These are phyloP conservation scores for Myxocyprinus asiaticus DNA, from an alignment of 2,113 vertebrate species.

Conservation along the genomic window DNA sequence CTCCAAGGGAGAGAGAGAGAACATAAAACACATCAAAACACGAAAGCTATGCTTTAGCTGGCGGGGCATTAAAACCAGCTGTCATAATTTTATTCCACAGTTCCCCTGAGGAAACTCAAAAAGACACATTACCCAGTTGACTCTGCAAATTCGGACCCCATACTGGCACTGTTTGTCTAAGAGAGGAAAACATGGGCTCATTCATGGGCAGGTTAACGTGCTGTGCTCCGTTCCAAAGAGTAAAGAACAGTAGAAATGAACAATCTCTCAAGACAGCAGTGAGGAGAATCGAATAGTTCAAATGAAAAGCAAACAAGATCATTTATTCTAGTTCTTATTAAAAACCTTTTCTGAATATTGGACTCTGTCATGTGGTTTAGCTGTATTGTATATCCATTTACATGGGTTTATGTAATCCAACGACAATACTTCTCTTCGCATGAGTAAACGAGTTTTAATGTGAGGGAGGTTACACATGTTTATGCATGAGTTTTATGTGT, in stretches of 20 bases:
- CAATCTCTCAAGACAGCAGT: neutral
- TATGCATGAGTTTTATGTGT: no score
- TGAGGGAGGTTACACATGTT: no score
- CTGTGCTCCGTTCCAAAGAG: neutral
- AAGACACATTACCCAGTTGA: constrained; percentile 2
- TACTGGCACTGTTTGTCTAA: constrained; percentile 26
- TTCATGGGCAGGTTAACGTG: constrained; percentile 14
- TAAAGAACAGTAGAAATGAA: constrained; percentile 1
- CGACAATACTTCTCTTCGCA: neutral
- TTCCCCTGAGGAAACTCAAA: neutral
- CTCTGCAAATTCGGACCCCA: neutral
- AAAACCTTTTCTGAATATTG: neutral
- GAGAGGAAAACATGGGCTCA: constrained; percentile 34
- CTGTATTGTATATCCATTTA: constrained; percentile 3
- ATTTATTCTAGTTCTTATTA: no score
- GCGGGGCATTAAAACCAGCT: constrained; percentile 39
- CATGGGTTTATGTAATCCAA: neutral
- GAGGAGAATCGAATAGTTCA: neutral
- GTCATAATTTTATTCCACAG: constrained; percentile 43
- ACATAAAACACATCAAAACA: constrained; percentile 48
- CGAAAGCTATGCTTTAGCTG: constrained; percentile 43
- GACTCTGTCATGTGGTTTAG: neutral
- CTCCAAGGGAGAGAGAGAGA: constrained; percentile 29
- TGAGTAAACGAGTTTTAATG: no score
- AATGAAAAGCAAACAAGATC: neutral